Conservation (phyloP, 2,113 vertebrate genomes). For the Muntiacus reevesi region DNA sequence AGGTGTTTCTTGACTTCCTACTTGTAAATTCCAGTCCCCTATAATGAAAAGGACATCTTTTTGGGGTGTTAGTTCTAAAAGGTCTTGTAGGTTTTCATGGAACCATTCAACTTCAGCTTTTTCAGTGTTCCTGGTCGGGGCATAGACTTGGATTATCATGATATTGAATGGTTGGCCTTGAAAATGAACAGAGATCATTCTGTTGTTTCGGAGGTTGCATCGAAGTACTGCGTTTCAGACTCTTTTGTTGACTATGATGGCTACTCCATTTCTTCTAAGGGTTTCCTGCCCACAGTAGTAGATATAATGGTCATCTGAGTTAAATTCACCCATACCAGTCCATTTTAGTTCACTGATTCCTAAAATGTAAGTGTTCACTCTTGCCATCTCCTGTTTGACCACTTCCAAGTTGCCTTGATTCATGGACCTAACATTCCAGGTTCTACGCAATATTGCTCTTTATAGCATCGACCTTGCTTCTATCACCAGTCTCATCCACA, state of each 20-base stretch:
- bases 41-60: not conserved
- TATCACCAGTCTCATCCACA: not conserved
- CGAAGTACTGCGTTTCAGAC: not conserved
- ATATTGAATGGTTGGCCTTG: not conserved
- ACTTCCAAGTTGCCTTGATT: not conserved
- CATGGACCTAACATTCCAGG: not conserved
- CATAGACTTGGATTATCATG: not conserved
- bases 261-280: not conserved
- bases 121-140: accelerated
- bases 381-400: not conserved
- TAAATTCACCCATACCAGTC: not conserved
- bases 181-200: not conserved
- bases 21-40: not conserved
- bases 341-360: not conserved
- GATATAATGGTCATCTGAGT: not conserved
- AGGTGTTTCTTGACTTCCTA: not conserved
- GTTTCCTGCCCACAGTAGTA: not conserved
- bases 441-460: not conserved
- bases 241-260: not conserved
- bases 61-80: not conserved
- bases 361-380: not conserved
- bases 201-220: not conserved
- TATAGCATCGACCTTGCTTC: not conserved
- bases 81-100: not conserved
- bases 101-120: not conserved